Evolutionary conservation across 2,888 invertebrate genomes (phyloP), one percentile per base, ranked within the genome.

Genomic region (Drosophila subsilvestris): DNA sequence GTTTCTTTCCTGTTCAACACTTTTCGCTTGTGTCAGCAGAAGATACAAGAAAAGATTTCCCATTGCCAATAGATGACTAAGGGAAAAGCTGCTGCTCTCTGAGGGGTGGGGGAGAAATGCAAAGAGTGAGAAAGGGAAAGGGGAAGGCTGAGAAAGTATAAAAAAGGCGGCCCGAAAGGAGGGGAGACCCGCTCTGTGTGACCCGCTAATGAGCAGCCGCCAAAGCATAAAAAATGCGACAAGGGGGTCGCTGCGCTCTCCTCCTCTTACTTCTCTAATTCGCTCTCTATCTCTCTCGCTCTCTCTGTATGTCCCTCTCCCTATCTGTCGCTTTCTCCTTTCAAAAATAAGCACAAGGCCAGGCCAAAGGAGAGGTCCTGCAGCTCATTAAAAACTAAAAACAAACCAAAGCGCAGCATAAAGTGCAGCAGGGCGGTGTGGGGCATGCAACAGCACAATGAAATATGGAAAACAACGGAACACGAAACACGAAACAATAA

Each of bases 131-230:
- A 37, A 25, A 5, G 5, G 17, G 44, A 27, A 54, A 45, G 22
- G 47, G 18, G 18, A 44, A 47, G 29, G 43, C 51, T 6, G 29
- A 45, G 29, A 55, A 47, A 49, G 72, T 18, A 44, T 44, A 29
- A 51, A 44, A 42, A n/a, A 25, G 14, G 48, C n/a, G 17, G 43
- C 17, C 17, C 45, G 53, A 55, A 45, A 49, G 50, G 55, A 58
- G 22, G 25, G 25, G 5, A 20, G 63, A 63, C 69, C 45, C 61
- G 69, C 74, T 54, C 57, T 29, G 63, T 54, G 69, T 86, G 86
- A 84, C 80, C 78, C 72, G 81, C 81, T 83, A 80, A 83, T 86
- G 81, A 86, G 75, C 43, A 57, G 69, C 80, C 61, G 79, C 57
- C 60, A 73, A 62, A 60, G 53, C 37, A 49, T 67, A 67, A 55